A percentile compares a stretch with the other conserved stretches of the same genome.
These are phyloP conservation scores for Anthopleura xanthogrammica DNA, from an alignment of 92 coral and sea anemone genomes.

Conservation along the genomic window DNA sequence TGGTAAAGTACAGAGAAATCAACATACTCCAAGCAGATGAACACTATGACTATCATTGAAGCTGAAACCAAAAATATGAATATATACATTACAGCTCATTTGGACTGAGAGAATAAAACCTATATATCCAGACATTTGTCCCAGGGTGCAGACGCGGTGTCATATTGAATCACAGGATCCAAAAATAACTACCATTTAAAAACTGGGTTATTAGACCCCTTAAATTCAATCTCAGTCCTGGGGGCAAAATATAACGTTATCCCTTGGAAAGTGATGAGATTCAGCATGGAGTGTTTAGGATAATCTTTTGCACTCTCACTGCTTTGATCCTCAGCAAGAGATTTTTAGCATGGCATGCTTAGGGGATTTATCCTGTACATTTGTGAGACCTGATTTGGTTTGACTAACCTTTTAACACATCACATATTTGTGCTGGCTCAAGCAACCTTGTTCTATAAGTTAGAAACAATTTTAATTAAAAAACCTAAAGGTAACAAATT, in stretches of 20 bases:
- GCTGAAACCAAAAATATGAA: slow-evolving; percentile 52
- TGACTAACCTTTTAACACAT: slow-evolving; percentile 65
- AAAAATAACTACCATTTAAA: too few species aligned
- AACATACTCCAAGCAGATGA: slow-evolving; percentile 71
- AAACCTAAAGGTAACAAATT: too few species aligned
- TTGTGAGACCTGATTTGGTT: background rate
- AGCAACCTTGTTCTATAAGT: slow-evolving; percentile 56
- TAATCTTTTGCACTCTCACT: too few species aligned
- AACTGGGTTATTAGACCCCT: too few species aligned
- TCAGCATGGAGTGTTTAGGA: too few species aligned
- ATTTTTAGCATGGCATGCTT: too few species aligned
- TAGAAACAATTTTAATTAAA: background rate
- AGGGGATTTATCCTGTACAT: background rate
- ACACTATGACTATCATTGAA: slow-evolving; percentile 69
- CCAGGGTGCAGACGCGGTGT: too few species aligned
- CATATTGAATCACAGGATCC: too few species aligned
- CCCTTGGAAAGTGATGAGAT: too few species aligned
- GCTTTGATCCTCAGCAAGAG: too few species aligned
- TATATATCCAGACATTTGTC: background rate
- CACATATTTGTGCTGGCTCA: slow-evolving; percentile 84
- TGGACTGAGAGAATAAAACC: background rate
- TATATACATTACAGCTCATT: background rate
- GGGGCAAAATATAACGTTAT: too few species aligned
- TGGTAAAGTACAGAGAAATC: slow-evolving; percentile 93
- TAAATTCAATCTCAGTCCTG: too few species aligned